Base-by-base conservation (phyloP, 2,888 invertebrate genomes). In the Cataglyphis altisquamis region DNA sequence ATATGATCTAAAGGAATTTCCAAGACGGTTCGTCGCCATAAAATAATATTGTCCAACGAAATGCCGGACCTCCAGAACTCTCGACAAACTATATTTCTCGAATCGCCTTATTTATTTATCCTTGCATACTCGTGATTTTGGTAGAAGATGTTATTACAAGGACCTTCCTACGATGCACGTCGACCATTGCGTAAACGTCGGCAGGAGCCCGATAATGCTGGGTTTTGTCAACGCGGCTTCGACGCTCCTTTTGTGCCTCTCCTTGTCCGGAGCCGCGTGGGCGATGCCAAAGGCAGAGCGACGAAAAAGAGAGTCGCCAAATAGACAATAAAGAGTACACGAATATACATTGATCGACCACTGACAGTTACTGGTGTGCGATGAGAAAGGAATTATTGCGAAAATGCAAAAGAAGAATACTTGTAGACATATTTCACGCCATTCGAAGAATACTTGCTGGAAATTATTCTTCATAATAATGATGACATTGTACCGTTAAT, bases 41-140 rank as follows among this genome's bases (percentile, higher is more conserved):
- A 84, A 91, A 91, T 91, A 91, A 91, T 91, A 91, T 91, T 91
- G 90, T 90, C 82, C 75, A 81, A 91, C 85, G 83, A 74, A 89
- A 91, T 91, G 86, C 87, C 89, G 77, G 80, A 60, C 88, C 21
- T 41, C 67, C 64, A 70, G 80, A 74, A 83, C 83, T 21, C 81
- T 73, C 75, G 57, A 80, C 87, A 90, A 89, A 88, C 89, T 88
- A 88, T 52, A 52, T 90, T 86, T 89, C 25, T 25, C 85, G 73
- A 83, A 84, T 82, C 84, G 75, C 75, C 84, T 90, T 89, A 80
- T 90, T 90, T 90, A 86, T 90, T 90, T 90, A 87, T 74, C 83
- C 68, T 84, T 84, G 87, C 82, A 85, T 52, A 52, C 85, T 84
- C 82, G 83, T 85, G 86, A 84, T 68, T 80, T 88, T 75, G 75